phyloP scores from a whole-genome alignment of 2,888 invertebrate species.

The Aphrophora alni region DNA sequence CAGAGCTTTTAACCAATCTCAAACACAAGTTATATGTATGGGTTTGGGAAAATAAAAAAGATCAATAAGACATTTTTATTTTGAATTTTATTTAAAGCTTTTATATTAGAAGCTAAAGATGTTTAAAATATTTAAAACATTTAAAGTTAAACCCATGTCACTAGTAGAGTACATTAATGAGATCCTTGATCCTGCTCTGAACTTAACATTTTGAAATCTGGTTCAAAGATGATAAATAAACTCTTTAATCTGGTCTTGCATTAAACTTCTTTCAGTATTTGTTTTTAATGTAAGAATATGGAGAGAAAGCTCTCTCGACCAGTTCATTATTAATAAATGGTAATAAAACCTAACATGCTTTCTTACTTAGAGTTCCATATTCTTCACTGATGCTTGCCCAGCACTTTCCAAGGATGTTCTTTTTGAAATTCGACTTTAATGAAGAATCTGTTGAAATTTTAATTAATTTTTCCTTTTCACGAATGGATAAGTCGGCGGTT shows the following conservation, averaged over 20 bases:
- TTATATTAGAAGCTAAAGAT: no score
- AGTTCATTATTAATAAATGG: constrained; percentile 11
- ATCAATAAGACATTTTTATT: no score
- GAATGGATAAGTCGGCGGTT: neutral
- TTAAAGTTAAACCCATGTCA: no score
- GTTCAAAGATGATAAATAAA: neutral
- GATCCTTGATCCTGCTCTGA: no score
- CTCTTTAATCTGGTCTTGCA: neutral
- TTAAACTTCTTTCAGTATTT: constrained; percentile 4
- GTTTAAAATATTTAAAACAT: no score
- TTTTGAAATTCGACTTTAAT: neutral
- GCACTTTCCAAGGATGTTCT: neutral
- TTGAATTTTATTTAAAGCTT: no score
- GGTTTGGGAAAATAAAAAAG: no score
- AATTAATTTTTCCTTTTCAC: neutral
- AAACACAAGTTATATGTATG: no score
- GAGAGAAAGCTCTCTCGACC: constrained; percentile 2
- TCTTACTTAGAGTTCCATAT: neutral
- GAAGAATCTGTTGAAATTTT: constrained; percentile 10
- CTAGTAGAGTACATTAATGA: no score
- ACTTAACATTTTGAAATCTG: no score
- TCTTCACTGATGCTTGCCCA: neutral
- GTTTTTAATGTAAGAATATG: neutral
- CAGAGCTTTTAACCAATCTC: no score
- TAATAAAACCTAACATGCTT: neutral